phyloP scores from a whole-genome alignment of 2,113 vertebrate species.

The Hystrix cristata region DNA sequence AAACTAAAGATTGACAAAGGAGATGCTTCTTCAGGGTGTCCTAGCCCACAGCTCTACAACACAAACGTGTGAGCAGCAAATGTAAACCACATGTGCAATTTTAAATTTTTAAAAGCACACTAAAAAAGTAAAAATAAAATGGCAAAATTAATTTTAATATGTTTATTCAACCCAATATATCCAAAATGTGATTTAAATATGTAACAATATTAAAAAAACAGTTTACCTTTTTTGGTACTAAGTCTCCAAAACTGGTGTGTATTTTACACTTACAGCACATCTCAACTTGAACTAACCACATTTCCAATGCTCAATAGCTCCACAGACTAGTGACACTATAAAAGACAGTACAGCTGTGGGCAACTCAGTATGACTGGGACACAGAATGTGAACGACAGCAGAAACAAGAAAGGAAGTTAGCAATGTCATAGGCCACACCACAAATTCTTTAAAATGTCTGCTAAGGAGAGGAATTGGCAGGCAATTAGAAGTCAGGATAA shows the following conservation, averaged over 20 bases:
- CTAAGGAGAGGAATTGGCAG: neutral
- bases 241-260: neutral
- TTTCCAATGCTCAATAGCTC: neutral
- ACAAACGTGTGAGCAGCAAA: neutral
- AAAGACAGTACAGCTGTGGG: no score
- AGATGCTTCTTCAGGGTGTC: neutral
- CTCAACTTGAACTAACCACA: neutral
- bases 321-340: neutral
- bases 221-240: neutral
- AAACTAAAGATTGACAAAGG: neutral
- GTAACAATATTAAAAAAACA: neutral
- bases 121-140: constrained; percentile 10
- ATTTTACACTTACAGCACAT: neutral
- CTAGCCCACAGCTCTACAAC: neutral
- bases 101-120: neutral
- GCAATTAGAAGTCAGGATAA: neutral
- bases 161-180: neutral
- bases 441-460: neutral
- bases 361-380: neutral
- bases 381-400: neutral
- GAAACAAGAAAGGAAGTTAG: neutral
- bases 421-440: neutral
- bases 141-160: neutral
- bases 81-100: neutral
- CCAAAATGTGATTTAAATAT: constrained; percentile 31